Evolutionary conservation across 35 echinoderm and acorn worm genomes (phyloP).

Genomic region (Amphiura filiformis): DNA sequence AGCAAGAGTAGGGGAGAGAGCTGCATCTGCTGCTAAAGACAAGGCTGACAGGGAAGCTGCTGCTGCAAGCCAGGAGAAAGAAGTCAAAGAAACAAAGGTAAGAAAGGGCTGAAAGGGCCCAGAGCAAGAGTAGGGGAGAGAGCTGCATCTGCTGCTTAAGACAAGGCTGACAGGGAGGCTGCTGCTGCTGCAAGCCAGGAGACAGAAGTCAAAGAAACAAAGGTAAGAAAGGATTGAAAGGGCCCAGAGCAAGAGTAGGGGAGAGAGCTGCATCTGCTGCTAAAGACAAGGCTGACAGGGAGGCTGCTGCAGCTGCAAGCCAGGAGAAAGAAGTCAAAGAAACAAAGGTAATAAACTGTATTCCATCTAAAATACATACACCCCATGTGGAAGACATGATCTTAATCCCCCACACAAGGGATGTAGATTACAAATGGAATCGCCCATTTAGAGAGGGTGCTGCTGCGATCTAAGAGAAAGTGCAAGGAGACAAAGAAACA

Average conservation of each 20-base stretch:
- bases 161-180: no score
- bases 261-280: neutral
- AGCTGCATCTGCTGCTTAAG: neutral
- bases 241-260: neutral
- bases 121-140: slow-evolving; percentile 22
- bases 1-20: neutral
- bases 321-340: neutral
- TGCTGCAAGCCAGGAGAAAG: neutral
- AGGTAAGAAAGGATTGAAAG: neutral
- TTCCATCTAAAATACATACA: no score
- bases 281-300: neutral
- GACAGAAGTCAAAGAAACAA: neutral
- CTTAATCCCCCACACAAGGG: no score
- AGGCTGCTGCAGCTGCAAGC: neutral
- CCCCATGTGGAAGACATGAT: no score
- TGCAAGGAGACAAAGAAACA: no score
- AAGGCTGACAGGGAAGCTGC: slow-evolving; percentile 7
- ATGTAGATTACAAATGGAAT: no score
- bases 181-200: neutral
- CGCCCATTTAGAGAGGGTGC: no score
- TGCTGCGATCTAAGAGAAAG: no score
- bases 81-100: neutral
- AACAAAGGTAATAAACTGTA: slow-evolving; percentile 9
- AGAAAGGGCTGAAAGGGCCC: slow-evolving; percentile 30
- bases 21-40: neutral